Percentiles rank a stretch among this genome's conserved stretches.
Conservation (phyloP, 1,140 invertebrate genomes). For the Sinella curviseta region DNA sequence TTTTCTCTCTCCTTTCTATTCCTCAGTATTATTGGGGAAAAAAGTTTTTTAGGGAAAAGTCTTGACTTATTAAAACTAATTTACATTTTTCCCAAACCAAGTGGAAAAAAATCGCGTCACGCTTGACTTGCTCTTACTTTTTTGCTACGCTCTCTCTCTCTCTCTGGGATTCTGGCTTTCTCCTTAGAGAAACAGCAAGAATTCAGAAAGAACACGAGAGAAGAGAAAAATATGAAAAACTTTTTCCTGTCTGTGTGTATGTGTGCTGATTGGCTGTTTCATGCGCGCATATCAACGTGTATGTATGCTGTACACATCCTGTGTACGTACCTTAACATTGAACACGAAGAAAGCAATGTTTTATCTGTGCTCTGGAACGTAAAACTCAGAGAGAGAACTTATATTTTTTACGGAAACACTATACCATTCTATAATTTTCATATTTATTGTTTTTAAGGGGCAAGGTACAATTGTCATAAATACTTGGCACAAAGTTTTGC, state of each 20-base stretch:
- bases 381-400: too few species aligned
- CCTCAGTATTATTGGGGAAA: not conserved
- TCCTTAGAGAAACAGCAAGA: not conserved
- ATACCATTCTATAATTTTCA: too few species aligned
- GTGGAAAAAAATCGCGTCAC: slow-evolving; percentile 2
- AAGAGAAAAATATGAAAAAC: not conserved
- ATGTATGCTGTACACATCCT: too few species aligned
- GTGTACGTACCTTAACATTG: too few species aligned
- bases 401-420: too few species aligned
- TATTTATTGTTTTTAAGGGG: too few species aligned
- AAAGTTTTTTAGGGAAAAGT: not conserved
- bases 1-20: not conserved
- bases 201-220: not conserved
- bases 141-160: not conserved
- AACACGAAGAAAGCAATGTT: too few species aligned
- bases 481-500: too few species aligned
- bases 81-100: slow-evolving; percentile 11
- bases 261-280: not conserved
- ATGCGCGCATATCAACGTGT: too few species aligned
- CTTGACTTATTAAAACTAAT: slow-evolving; percentile 26
- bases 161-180: not conserved
- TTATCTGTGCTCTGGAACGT: too few species aligned
- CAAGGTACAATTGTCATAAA: too few species aligned
- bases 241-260: not conserved
- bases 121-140: slow-evolving; percentile 3